Base-by-base conservation (phyloP, 1,140 invertebrate genomes). In the Hyles vespertilio region DNA sequence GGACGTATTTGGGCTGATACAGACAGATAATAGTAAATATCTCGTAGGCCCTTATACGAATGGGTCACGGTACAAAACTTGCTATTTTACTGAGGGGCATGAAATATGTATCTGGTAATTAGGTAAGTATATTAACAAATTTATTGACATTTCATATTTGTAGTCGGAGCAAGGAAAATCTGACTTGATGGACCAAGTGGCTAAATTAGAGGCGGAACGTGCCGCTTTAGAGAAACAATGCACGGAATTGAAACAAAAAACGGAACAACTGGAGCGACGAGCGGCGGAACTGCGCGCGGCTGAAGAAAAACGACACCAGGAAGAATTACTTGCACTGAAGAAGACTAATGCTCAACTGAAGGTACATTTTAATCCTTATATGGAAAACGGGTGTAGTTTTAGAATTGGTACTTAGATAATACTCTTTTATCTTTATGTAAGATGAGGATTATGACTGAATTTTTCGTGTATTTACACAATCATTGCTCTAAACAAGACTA, bases 321-420 rank as follows among this genome's bases (percentile, higher is more conserved):
- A 99, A 80, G 97, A 98, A 86, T 93, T 98, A 48, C 91, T 95
- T 46, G 97, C 97, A 72, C 90, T 98, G 32, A 98, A 97, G 89
- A 95, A 97, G 83, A 98, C 97, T 5, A 98, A 98, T 85, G 93
- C 95, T 70, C 97, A 98, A 84, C 89, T 99, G 9, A 98, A 98
- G 92, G 52, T 54, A 54, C 22, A 22, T 22, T 22, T 22, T 22
- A 22, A 22, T 22, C 22, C 1, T 22, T 22, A 2, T n/a, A n/a
- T n/a, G n/a, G n/a, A n/a, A n/a, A n/a, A n/a, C n/a, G n/a, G n/a
- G n/a, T n/a, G n/a, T n/a, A n/a, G n/a, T n/a, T n/a, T n/a, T n/a
- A n/a, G n/a, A n/a, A n/a, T 22, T 22, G 22, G 0, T 22, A 22
- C 22, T 22, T 22, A 22, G 22, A 2, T 2, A 22, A 22, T 22